Evolutionary conservation across 2,888 invertebrate species (phyloP), one percentile per base, ranked within the genome.

Genomic region (Lasioglossum calceatum): DNA sequence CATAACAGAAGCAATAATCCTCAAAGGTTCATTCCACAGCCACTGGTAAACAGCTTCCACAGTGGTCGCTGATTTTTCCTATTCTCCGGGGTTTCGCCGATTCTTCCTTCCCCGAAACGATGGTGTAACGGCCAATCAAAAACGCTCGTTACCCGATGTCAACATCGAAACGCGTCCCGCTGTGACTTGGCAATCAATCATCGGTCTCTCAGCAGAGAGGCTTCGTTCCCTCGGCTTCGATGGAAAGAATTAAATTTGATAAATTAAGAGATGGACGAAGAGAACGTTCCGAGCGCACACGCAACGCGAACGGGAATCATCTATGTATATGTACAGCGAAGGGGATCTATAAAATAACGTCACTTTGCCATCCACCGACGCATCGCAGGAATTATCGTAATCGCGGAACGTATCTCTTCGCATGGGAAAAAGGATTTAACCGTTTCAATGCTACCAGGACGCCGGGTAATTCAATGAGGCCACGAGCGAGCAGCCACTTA

Each of bases 401-500:
- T 82, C 82, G 36, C 23, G 10, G 67, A 36, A 54, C 23, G 82
- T 47, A 79, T 74, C 79, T 82, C 70, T 79, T 39, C 79, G n/a
- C 44, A n/a, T 70, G 79, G 79, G 79, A 82, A 79, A 36, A 75
- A 82, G 74, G 74, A 82, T 79, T 75, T 67, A 70, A 58, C 70
- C 79, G 79, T 75, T 82, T 70, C 82, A 82, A 82, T 82, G 82
- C 82, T 79, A 82, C 78, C 73, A 36, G 50, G 50, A 72, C 77
- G 61, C 81, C 77, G 54, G 39, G 79, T 75, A 73, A 82, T 74
- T 82, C 79, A 75, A 79, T 39, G 79, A 79, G 74, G 67, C 75
- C 81, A 47, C 77, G 67, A 77, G 77, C 61, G 64, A 27, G 23
- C 42, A n/a, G 71, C 44, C 42, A 70, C 77, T 81, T 32, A 58